phyloP scores from a whole-genome alignment of 2,797 vertebrate species.

The Hyperoplus immaculatus region DNA sequence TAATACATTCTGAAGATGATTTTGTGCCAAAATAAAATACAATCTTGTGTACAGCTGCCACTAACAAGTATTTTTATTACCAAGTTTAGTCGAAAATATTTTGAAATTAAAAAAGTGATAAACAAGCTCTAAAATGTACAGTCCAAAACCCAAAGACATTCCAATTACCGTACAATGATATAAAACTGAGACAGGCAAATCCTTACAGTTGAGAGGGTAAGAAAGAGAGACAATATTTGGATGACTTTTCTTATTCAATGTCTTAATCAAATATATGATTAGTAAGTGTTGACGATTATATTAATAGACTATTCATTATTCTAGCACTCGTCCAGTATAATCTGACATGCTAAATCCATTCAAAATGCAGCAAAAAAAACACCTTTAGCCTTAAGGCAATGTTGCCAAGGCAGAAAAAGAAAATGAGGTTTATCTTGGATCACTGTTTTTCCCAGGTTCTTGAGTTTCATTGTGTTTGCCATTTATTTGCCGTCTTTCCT shows the following conservation, averaged over 20 bases:
- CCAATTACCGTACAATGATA: background rate
- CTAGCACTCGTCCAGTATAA: background rate
- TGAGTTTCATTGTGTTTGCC: slow-evolving; percentile 85
- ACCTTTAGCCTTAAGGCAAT: slow-evolving; percentile 25
- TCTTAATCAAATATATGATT: background rate
- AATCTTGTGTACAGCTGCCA: background rate
- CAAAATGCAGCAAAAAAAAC: slow-evolving; percentile 22
- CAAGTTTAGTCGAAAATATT: background rate
- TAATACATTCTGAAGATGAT: slow-evolving; percentile 23
- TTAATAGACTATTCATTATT: no score
- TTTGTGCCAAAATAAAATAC: slow-evolving; percentile 28
- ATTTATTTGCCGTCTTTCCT: slow-evolving; percentile 47
- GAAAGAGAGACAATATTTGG: background rate
- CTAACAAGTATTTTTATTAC: background rate
- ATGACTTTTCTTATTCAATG: background rate
- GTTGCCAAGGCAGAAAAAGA: slow-evolving; percentile 21
- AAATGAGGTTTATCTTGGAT: slow-evolving; percentile 39
- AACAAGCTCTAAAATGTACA: background rate
- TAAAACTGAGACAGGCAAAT: slow-evolving; percentile 1
- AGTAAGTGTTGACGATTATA: background rate
- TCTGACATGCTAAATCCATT: background rate
- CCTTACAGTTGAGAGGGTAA: background rate
- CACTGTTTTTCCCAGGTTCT: slow-evolving; percentile 59
- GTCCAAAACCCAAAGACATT: background rate
- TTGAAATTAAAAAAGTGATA: no score